phyloP scores from a whole-genome alignment of 2,888 invertebrate species.

The Conistra vaccinii region DNA sequence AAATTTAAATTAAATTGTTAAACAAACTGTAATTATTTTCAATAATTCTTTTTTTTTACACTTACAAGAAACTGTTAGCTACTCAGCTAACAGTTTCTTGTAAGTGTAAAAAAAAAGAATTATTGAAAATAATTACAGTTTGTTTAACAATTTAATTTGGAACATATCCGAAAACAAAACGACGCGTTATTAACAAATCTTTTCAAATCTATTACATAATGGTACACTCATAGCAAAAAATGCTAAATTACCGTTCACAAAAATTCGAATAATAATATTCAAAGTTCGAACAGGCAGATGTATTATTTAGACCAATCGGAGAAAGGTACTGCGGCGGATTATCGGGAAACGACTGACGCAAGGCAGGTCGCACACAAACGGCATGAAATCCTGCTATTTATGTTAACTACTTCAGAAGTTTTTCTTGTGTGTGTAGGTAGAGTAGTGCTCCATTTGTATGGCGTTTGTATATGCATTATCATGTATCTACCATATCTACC shows the following conservation, averaged over 20 bases:
- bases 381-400: constrained; percentile 73
- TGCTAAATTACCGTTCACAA: constrained; percentile 39
- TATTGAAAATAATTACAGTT: not conserved
- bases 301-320: constrained; percentile 70
- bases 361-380: constrained; percentile 73
- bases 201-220: not conserved
- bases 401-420: constrained; percentile 41
- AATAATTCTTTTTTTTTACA: too few species aligned
- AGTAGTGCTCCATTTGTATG: constrained; percentile 30
- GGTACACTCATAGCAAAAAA: constrained; percentile 12
- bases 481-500: not conserved
- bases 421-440: constrained; percentile 29
- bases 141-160: not conserved
- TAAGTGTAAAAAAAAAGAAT: not conserved
- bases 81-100: not conserved
- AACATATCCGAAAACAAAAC: not conserved
- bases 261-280: constrained; percentile 31
- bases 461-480: constrained; percentile 28
- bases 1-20: too few species aligned
- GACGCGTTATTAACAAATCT: not conserved
- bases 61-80: too few species aligned
- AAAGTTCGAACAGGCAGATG: constrained; percentile 41
- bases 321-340: constrained; percentile 75
- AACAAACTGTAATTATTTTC: too few species aligned
- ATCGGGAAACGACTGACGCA: constrained; percentile 71